A percentile compares a stretch with the other conserved stretches of the same genome.
Conservation (phyloP, 2,888 invertebrate genomes). For the Saturnia japonica region DNA sequence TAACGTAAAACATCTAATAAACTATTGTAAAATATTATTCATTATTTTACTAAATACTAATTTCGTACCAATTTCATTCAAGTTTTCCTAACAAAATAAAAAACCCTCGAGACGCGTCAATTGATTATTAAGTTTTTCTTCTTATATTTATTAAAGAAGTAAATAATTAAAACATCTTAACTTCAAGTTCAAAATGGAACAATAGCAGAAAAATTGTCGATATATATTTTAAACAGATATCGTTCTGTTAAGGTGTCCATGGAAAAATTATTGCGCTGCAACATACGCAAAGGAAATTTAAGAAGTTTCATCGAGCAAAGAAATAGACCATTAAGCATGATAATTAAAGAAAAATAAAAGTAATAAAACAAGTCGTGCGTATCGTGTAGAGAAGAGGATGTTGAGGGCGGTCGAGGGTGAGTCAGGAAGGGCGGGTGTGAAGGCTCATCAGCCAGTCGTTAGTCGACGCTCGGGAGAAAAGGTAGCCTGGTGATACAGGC, state of each 20-base stretch:
- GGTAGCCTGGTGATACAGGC: slow-evolving; percentile 29
- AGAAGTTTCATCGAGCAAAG: slow-evolving; percentile 65
- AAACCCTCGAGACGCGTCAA: not conserved
- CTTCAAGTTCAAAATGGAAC: not conserved
- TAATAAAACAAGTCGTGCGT: slow-evolving; percentile 74
- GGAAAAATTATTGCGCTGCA: slow-evolving; percentile 47
- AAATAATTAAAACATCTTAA: not conserved
- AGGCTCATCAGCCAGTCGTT: slow-evolving; percentile 54
- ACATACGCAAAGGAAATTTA: slow-evolving; percentile 57
- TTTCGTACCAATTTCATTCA: not conserved
- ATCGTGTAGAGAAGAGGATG: slow-evolving; percentile 59
- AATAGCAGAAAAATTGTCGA: not conserved
- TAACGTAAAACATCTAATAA: no score
- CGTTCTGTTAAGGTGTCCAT: not conserved
- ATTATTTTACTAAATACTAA: not conserved
- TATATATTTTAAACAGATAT: not conserved
- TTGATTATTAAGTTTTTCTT: not conserved
- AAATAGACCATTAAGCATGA: slow-evolving; percentile 74
- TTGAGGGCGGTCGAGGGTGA: slow-evolving; percentile 49
- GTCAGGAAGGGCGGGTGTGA: slow-evolving; percentile 51
- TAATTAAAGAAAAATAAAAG: slow-evolving; percentile 79
- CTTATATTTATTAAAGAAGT: not conserved
- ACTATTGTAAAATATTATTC: not conserved
- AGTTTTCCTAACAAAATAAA: not conserved
- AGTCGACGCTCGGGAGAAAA: slow-evolving; percentile 44